Base-by-base conservation (phyloP, 2,888 invertebrate genomes). In the Lymantria dispar region DNA sequence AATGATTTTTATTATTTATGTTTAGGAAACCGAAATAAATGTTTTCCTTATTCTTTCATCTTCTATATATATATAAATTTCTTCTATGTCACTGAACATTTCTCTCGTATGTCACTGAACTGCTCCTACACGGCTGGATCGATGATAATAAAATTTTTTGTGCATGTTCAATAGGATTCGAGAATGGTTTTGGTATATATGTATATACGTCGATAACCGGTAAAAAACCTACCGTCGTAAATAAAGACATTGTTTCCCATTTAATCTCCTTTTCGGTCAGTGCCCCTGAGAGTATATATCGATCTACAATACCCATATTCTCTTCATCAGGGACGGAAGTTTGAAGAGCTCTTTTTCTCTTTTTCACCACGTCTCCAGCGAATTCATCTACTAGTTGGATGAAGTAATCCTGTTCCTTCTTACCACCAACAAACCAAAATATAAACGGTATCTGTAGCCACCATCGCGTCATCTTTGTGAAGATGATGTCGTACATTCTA, bases 221-320 rank as follows among this genome's bases (percentile, higher is more conserved):
- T n/a, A n/a, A n/a, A n/a, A 33, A 33, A 76, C 76, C 76, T 57
- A 87, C 87, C 45, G 87, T 85, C 1, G 87, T 85, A 61, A 88
- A 87, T 13, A 87, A 57, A 40, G 72, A 76, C 1, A 87, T 73
- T 0, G 77, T 78, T 14, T 82, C 80, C 62, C 65, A 62, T 45
- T 75, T 80, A 2, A 86, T 69, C 48, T 87, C 82, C 7, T 68
- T 55, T 1, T 83, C 79, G 11, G 49, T 71, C 48, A 87, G 36
- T 11, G 80, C 78, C 36, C 75, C 76, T 10, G 74, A 76, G 40
- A 83, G 43, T 45, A 87, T 79, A 22, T 73, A 79, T 43, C 84
- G 62, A 41, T 88, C 87, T 5, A 87, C 80, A 8, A 85, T 67
- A 0, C 84, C 78, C 64, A 76, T 64, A 12, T 50, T 52, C 0